These are phyloP conservation scores for Periophthalmus magnuspinnatus DNA, from an alignment of 2,797 vertebrate species.

Conservation along the genomic window DNA sequence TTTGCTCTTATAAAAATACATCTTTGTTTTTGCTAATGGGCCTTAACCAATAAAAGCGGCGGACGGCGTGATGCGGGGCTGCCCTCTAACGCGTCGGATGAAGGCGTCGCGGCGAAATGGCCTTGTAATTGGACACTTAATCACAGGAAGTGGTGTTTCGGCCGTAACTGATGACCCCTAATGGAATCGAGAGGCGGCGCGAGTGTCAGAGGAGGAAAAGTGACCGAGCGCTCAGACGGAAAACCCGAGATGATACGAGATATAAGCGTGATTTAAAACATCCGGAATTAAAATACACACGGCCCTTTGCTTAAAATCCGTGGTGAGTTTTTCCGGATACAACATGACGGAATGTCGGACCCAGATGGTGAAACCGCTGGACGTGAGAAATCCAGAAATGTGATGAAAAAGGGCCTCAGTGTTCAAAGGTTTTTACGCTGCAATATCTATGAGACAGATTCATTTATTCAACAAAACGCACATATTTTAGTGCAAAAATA, in stretches of 20 bases:
- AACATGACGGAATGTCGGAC: too few relatives aligned
- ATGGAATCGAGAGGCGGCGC: conserved; percentile 25
- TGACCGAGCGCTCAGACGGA: conserved; percentile 23
- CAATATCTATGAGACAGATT: too few relatives aligned
- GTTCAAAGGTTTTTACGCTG: too few relatives aligned
- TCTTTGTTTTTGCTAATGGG: not conserved
- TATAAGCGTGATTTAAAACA: not conserved
- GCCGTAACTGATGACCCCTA: conserved; percentile 49
- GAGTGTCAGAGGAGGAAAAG: conserved; percentile 22
- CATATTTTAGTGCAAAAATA: too few relatives aligned
- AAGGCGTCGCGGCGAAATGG: conserved; percentile 35
- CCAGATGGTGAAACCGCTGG: too few relatives aligned
- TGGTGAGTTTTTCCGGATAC: too few relatives aligned
- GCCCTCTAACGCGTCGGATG: conserved; percentile 34
- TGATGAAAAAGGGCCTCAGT: too few relatives aligned
- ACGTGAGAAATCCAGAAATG: too few relatives aligned
- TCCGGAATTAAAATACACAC: too few relatives aligned
- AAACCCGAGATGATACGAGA: not conserved
- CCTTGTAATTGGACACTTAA: conserved; percentile 66
- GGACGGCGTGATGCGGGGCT: conserved; percentile 34
- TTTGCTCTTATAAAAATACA: conserved; percentile 4
- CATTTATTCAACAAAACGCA: too few relatives aligned
- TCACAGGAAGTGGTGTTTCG: conserved; percentile 60
- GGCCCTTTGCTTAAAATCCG: not conserved
- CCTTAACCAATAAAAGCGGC: conserved; percentile 11